Base-by-base conservation (phyloP, 2,888 invertebrate species). In the Himalopsyche tibetana region DNA sequence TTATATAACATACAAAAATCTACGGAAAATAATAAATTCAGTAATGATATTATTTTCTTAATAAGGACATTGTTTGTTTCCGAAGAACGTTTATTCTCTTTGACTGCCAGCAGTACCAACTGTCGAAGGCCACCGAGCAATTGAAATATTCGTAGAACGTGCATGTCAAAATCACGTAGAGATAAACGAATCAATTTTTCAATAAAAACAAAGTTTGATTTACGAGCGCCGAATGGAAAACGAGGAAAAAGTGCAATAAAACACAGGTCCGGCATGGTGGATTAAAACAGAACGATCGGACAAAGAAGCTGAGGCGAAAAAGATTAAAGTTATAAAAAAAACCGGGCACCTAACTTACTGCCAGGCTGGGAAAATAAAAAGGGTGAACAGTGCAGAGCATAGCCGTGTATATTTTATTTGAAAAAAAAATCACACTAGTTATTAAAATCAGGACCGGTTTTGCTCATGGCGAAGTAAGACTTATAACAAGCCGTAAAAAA, bases 121-220 rank as follows among this genome's bases (percentile, higher is more conserved):
- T 51, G 15, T 51, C 51, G 51, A 51, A 51, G 51, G 51, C 15
- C 51, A 51, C 51, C 51, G 15, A 9, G 51, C 51, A 51, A 51
- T 51, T 51, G 51, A 51, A 63, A 63, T 28, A 8, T 63, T 19
- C 28, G 28, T 6, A 0, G 63, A 19, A 63, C 63, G 63, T 63
- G 63, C 63, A 63, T 63, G 63, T n/a, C 19, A 19, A 19, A 63
- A 28, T 19, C 63, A 63, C 63, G 63, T 63, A 28, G 12, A 63
- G 11, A 28, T 63, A 28, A 28, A 63, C 28, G 19, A 63, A 63
- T 63, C 63, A 63, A 19, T 19, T 28, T 63, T 63, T 63, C 19
- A 63, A 63, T 63, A 63, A 63, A 63, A 63, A 63, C 63, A 19
- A n/a, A 63, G 63, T 63, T 63, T 63, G 63, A 63, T 63, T 63